Percentiles rank a stretch among this genome's conserved stretches.
These are phyloP conservation scores for Calameuta pallipes DNA, from an alignment of 2,888 invertebrate species.

Conservation along the genomic window DNA sequence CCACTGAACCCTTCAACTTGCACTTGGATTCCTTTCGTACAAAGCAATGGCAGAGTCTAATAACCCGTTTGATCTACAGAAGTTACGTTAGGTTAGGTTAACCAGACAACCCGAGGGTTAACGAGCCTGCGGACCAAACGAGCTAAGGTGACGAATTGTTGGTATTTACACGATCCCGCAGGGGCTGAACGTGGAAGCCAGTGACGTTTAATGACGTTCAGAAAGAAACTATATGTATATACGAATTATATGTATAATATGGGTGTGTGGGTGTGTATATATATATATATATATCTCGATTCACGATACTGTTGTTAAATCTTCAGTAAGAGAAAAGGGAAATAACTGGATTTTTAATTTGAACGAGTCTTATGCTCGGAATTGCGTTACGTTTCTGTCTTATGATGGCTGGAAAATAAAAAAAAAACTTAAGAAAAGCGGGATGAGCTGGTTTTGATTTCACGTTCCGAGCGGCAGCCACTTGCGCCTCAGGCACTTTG, in stretches of 20 bases:
- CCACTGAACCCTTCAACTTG: no score
- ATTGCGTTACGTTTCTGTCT: constrained; percentile 8
- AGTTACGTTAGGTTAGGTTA: no score
- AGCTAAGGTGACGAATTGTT: constrained; percentile 5
- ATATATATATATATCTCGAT: no score
- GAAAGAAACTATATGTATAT: not conserved
- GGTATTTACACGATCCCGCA: not conserved
- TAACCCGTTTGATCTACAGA: no score
- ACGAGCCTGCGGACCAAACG: not conserved
- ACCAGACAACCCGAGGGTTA: not conserved
- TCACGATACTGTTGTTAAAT: no score
- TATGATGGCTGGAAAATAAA: constrained; percentile 14
- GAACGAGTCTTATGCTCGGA: constrained; percentile 9
- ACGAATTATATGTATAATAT: no score
- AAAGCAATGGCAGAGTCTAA: no score
- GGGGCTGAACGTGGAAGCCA: not conserved
- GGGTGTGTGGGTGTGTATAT: no score
- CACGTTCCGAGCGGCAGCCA: not conserved
- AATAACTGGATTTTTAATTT: constrained; percentile 22
- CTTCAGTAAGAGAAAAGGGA: not conserved
- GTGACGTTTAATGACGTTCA: not conserved
- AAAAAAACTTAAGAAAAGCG: not conserved
- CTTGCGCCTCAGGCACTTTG: not conserved
- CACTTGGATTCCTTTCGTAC: no score
- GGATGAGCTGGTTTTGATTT: not conserved